Evolutionary conservation across 2,888 invertebrate species (phyloP).

Genomic region (Electrophaes corylata): DNA sequence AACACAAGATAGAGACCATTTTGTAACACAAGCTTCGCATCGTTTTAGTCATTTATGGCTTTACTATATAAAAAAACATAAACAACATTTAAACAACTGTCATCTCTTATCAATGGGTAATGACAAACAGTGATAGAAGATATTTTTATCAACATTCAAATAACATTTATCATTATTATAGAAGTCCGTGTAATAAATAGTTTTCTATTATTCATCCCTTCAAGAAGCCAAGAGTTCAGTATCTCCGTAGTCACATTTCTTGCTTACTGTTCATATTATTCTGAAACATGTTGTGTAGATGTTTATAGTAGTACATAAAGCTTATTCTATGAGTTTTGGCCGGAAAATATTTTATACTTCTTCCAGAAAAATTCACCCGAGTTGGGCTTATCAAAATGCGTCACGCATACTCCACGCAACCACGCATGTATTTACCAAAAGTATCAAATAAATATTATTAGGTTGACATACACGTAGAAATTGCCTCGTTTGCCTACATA

Average conservation of each 20-base stretch:
- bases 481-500: constrained; percentile 12
- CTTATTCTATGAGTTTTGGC: neutral
- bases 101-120: too few relatives aligned
- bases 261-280: neutral
- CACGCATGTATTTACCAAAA: constrained; percentile 14
- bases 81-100: too few relatives aligned
- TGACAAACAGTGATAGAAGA: too few relatives aligned
- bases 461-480: constrained; percentile 24
- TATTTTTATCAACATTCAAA: too few relatives aligned
- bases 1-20: too few relatives aligned
- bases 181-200: too few relatives aligned
- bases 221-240: too few relatives aligned
- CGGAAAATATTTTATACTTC: constrained; percentile 3
- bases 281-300: neutral
- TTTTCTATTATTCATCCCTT: too few relatives aligned
- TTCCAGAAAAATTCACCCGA: neutral
- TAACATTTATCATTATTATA: too few relatives aligned
- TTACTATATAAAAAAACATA: too few relatives aligned
- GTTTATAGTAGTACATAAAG: neutral
- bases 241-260: neutral
- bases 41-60: too few relatives aligned
- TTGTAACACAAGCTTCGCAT: too few relatives aligned
- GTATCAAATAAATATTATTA: constrained; percentile 17
- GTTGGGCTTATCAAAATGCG: constrained; percentile 20
- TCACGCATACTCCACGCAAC: constrained; percentile 10